Base-by-base conservation (phyloP, 2,113 vertebrate species). In the Agapornis roseicollis region DNA sequence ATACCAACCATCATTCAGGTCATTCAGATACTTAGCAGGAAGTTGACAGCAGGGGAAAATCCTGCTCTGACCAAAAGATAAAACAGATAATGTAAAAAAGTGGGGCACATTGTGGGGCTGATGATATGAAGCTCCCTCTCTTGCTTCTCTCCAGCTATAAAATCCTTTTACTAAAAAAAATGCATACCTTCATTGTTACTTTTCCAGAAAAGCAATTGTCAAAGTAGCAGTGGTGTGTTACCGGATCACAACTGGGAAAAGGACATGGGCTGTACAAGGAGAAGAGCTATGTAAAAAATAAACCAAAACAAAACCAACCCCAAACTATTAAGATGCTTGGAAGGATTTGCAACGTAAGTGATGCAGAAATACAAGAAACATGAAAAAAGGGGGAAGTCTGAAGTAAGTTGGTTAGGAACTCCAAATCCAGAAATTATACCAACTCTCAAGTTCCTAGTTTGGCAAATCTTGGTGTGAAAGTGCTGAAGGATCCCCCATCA, bases 31-130 rank as follows among this genome's bases (percentile, higher is more conserved):
- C 68, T 53, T 64, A 86, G 77, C 47, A 50, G 8, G 33, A 86
- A 73, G 64, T 2, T 23, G 65, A 52, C 35, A 86, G 73, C 72
- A 90, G 12, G 80, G n/a, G n/a, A 86, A 61, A 78, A 83, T 63
- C 81, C 85, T 92, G 66, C 71, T 88, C 56, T 52, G 66, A 66
- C 14, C 71, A 85, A 63, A 55, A 73, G 87, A 39, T n/a, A 19
- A 68, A 94, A 55, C 20, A 44, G 56, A 35, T 11, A 66, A 39
- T 4, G 13, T 25, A 55, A 88, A 88, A 47, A 66, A 73, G 7
- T 20, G 18, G 17, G 24, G 37, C 35, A 35, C 23, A 13, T 1
- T 65, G 17, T 44, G 61, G 76, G 68, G 78, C 23, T 55, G 52
- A 42, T 24, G 19, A 63, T 25, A 56, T 1, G 17, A 90, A 68